Evolutionary conservation across 2,113 vertebrate genomes (phyloP).

Genomic region (Anhinga rufa): DNA sequence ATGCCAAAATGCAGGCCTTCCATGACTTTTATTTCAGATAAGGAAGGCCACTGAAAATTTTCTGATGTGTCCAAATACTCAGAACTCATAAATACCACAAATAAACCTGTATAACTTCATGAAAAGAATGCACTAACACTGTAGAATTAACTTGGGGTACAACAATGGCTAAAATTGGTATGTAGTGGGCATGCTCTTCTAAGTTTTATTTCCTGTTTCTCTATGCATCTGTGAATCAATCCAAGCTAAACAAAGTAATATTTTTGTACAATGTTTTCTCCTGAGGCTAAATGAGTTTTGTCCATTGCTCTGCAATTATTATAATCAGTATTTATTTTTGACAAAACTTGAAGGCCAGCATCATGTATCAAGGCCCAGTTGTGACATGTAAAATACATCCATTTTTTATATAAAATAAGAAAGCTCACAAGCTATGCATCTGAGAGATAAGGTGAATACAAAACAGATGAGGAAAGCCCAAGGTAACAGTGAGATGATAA

Average conservation of each 20-base stretch:
- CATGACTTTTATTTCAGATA: not conserved
- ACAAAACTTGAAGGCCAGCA: not conserved
- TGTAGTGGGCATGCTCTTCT: not conserved
- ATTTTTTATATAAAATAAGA: not conserved
- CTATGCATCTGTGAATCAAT: not conserved
- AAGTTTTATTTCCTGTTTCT: not conserved
- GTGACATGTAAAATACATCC: not conserved
- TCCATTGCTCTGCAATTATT: not conserved
- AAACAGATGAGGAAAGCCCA: slow-evolving; percentile 8
- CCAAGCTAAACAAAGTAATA: not conserved
- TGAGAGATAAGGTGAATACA: not conserved
- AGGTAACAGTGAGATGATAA: slow-evolving; percentile 2
- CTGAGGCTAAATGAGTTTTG: not conserved
- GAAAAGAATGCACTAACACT: not conserved
- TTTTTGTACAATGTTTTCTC: not conserved
- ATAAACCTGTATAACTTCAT: not conserved
- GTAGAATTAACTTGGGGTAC: not conserved
- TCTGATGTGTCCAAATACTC: not conserved
- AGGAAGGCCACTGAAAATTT: not conserved
- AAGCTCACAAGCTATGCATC: not conserved
- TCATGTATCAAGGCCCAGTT: not conserved
- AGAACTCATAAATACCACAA: not conserved
- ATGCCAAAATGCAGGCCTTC: not conserved
- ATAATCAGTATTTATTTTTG: not conserved
- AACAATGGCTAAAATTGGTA: not conserved